Evolutionary conservation across 2,113 vertebrate species (phyloP), one percentile per base, ranked within the genome.

Genomic region (Lucifuga dentata): DNA sequence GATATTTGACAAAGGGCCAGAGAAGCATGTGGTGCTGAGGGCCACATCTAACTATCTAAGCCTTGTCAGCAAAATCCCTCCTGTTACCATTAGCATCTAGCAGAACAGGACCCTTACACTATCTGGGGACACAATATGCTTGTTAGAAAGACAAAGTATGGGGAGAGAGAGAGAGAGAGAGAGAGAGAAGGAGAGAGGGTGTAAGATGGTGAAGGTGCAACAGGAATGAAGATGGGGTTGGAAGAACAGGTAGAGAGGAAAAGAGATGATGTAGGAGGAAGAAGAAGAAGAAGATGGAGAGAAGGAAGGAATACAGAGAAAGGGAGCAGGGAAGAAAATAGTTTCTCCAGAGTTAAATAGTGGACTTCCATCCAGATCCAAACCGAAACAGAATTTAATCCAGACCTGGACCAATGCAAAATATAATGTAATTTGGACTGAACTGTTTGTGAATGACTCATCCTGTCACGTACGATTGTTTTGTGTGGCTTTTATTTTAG

Each of bases 41-140:
- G 78, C 64, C 66, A 62, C 60, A n/a, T 58, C 52, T 83, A 81
- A 87, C 68, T 75, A 78, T 62, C 46, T 41, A 17, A 32, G 70
- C 78, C 58, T 65, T 52, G 85, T 91, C 86, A 87, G 82, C 84
- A 85, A 85, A 88, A 84, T 80, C 69, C 65, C 74, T 75, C 59
- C 77, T 70, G 81, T 87, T 87, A 64, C 84, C 76, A 86, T 87
- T 89, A 89, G 80, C 89, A 89, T 79, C 80, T 67, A 67, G n/a
- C 49, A 61, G 79, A 84, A 83, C 45, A 85, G 65, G 52, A 83
- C 68, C 78, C 58, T 62, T 24, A 50, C 45, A 49, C 45, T 64
- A 79, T 78, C 71, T 76, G 67, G 73, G 81, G 77, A 87, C 62
- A 72, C 60, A 75, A 76, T 69, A 19, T 69, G 78, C 88, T 90